Evolutionary conservation across 1,140 invertebrate genomes (phyloP).

Genomic region (Steinernema feltiae): DNA sequence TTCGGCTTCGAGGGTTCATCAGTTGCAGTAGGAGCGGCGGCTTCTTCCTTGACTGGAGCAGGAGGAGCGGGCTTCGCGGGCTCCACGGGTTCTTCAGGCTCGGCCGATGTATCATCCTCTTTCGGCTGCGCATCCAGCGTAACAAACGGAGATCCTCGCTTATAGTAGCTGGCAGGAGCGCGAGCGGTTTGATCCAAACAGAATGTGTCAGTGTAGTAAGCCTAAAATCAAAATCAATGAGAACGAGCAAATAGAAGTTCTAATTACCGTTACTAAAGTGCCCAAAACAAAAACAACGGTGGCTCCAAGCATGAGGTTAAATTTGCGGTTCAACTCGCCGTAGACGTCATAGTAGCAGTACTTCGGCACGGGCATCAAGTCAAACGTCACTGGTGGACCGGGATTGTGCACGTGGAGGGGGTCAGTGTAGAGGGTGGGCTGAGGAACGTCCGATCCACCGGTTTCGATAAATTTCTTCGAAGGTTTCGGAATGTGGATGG

Average conservation of each 20-base stretch:
- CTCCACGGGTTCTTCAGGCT: neutral
- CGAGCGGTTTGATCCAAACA: neutral
- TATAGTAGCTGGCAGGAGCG: neutral
- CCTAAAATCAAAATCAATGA: neutral
- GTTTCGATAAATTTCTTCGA: neutral
- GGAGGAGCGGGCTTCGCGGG: neutral
- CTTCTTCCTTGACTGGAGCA: neutral
- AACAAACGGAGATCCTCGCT: neutral
- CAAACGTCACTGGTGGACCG: neutral
- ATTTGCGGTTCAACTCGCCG: neutral
- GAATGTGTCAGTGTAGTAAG: neutral
- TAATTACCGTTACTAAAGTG: neutral
- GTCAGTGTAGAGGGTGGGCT: neutral
- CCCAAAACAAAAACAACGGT: neutral
- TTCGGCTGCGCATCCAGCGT: neutral
- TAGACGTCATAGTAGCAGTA: conserved; percentile 6
- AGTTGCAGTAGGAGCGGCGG: no score
- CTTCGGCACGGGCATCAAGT: neutral
- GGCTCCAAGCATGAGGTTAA: neutral
- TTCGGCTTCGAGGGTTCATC: neutral
- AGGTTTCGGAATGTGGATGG: neutral
- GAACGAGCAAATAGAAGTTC: neutral
- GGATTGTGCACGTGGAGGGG: conserved; percentile 6
- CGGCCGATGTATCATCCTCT: neutral
- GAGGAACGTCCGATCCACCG: conserved; percentile 2